Evolutionary conservation across 1,140 invertebrate species (phyloP), one percentile per base, ranked within the genome.

Genomic region (Dendrolimus punctatus): DNA sequence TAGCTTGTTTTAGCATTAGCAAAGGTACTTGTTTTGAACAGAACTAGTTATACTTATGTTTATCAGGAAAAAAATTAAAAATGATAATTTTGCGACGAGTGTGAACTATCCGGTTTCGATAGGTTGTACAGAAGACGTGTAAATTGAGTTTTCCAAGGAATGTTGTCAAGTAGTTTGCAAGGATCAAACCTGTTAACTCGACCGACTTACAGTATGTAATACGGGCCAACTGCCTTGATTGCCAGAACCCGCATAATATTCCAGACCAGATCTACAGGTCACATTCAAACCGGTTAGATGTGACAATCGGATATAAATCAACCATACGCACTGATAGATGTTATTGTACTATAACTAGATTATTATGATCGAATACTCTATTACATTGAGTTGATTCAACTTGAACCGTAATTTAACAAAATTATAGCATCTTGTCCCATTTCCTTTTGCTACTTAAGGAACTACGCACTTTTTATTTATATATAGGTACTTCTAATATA

Each of bases 271-370:
- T 62, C 62, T 60, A 43, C 71, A 74, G 74, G 67, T 73, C 70
- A 60, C 41, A 60, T 38, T 10, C 6, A 44, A 62, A 75, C 80
- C 71, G 64, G 75, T 83, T 68, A 40, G 40, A 61, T 65, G 49
- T 51, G 60, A 83, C 76, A 83, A 80, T 80, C 71, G 76, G 66
- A 62, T 65, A 60, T 80, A 80, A 80, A 80, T 80, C 76, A 70
- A 54, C 46, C 49, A 46, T 51, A 58, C 23, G 55, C 47, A 46
- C 50, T 57, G 54, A 70, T 62, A 48, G 36, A 51, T 36, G 48
- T 50, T 52, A 52, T 60, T 56, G 60, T 60, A 45, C 39, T 52
- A 56, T 55, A 51, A 6, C 8, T n/a, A 47, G 36, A 37, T 51
- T 51, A 41, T 51, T 41, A 51, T 44, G 23, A 23, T 23, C 23